These are phyloP conservation scores for Eidolon helvum DNA, from an alignment of 2,113 vertebrate genomes.

Conservation along the genomic window DNA sequence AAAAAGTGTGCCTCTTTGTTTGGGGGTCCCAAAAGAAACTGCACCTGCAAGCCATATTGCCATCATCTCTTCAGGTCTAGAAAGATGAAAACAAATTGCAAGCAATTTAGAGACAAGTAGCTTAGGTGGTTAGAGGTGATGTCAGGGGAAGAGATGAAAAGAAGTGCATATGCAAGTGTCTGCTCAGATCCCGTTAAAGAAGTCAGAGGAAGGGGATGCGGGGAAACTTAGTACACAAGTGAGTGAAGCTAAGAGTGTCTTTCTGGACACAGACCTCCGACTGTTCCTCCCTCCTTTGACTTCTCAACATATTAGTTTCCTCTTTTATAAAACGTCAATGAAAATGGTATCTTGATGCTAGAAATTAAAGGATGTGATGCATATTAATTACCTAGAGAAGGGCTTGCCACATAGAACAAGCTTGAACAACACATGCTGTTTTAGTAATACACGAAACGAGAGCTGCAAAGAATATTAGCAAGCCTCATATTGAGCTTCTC, in stretches of 20 bases:
- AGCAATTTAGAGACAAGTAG: slow-evolving; percentile 43
- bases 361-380: background rate
- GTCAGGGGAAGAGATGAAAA: slow-evolving; percentile 37
- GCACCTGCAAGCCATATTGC: slow-evolving; percentile 30
- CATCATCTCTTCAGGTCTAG: slow-evolving; percentile 8
- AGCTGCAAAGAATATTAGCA: background rate
- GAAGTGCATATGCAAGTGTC: background rate
- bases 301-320: background rate
- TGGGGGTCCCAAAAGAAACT: background rate
- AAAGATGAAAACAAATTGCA: slow-evolving; percentile 62
- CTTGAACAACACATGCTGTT: background rate
- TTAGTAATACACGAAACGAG: background rate
- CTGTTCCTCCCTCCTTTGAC: background rate
- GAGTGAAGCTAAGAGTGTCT: background rate
- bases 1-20: background rate
- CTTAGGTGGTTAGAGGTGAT: slow-evolving; percentile 55
- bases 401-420: background rate
- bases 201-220: background rate
- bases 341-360: background rate
- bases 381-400: background rate
- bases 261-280: background rate
- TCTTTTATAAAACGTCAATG: background rate
- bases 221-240: background rate
- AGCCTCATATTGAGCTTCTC: background rate
- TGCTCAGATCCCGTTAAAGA: background rate